Base-by-base conservation (phyloP, 2,797 vertebrate species). In the Parauchenoglanis ngamensis region DNA sequence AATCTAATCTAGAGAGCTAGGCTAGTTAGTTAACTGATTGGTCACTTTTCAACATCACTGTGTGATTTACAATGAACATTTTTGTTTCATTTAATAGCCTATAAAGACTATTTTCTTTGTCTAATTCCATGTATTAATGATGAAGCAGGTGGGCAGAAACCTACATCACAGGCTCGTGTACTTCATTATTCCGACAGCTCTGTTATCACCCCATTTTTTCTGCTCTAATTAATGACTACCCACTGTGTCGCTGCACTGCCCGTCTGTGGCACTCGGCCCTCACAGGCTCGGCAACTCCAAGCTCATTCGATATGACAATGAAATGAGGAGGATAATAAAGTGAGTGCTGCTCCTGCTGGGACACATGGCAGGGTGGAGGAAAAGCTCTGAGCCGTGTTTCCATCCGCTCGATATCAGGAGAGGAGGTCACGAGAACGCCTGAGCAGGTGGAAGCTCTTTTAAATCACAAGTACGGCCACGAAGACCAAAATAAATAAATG, bases 191-290 rank as follows among this genome's bases (percentile, higher is more conserved):
- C 83, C 84, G 80, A 68, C 61, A 75, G 80, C 75, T 70, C 87
- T 84, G 89, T 89, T 88, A 89, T 89, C 88, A 87, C 85, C 57
- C 83, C 61, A 44, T 23, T 40, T 89, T 75, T 89, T 86, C 85
- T 84, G 79, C 75, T 86, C 49, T 91, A 89, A 91, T 91, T 89
- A 91, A 89, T 88, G 86, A 87, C 83, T 73, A 78, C 87, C 88
- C 76, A 59, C 87, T 68, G 87, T 70, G 85, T 70, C 3, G n/a
- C 78, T 35, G 61, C 85, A 46, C n/a, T 61, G 65, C 67, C 88
- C 87, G 80, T 86, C 84, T 87, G 84, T 86, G 90, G 87, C 87
- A 70, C 79, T 68, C 57, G 25, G 59, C 61, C 73, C 80, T 75
- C 65, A 11, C 13, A 76, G 84, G 72, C 63, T 19, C 52, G 46